phyloP scores from a whole-genome alignment of 1,140 invertebrate genomes.

The Melipona quadrifasciata region DNA sequence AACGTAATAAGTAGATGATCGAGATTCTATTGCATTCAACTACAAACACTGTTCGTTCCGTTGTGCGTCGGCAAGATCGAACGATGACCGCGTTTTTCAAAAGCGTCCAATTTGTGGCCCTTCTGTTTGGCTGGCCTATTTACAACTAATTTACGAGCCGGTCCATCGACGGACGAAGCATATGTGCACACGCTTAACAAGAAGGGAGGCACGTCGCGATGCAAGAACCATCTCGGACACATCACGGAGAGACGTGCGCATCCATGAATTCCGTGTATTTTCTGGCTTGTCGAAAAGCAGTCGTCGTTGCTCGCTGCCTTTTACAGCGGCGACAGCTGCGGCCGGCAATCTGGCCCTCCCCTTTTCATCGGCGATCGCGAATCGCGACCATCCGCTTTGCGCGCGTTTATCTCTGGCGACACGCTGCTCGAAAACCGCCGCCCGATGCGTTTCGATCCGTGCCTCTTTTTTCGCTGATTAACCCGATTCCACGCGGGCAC shows the following conservation, averaged over 20 bases:
- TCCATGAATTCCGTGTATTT: constrained; percentile 43
- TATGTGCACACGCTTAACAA: constrained; percentile 32
- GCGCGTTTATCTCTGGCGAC: constrained; percentile 27
- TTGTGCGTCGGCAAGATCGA: background rate
- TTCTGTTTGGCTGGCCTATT: constrained; percentile 29
- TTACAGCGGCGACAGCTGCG: constrained; percentile 58
- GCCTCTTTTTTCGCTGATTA: constrained; percentile 21
- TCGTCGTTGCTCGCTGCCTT: constrained; percentile 22
- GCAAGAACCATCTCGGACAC: background rate
- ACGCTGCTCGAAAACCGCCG: background rate
- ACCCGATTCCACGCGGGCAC: constrained; percentile 25
- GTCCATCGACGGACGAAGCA: background rate
- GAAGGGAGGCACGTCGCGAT: background rate
- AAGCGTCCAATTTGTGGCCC: constrained; percentile 15
- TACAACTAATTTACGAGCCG: constrained; percentile 37
- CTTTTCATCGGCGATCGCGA: constrained; percentile 53
- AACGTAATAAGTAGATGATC: too few species aligned
- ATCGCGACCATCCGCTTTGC: constrained; percentile 20
- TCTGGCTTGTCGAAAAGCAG: constrained; percentile 33
- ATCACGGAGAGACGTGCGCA: background rate
- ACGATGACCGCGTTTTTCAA: background rate
- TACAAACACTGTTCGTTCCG: background rate
- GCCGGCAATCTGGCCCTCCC: constrained; percentile 46
- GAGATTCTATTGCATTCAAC: background rate
- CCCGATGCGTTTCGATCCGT: background rate